Base-by-base conservation (phyloP, 2,888 invertebrate genomes). In the Tiliacea citrago region DNA sequence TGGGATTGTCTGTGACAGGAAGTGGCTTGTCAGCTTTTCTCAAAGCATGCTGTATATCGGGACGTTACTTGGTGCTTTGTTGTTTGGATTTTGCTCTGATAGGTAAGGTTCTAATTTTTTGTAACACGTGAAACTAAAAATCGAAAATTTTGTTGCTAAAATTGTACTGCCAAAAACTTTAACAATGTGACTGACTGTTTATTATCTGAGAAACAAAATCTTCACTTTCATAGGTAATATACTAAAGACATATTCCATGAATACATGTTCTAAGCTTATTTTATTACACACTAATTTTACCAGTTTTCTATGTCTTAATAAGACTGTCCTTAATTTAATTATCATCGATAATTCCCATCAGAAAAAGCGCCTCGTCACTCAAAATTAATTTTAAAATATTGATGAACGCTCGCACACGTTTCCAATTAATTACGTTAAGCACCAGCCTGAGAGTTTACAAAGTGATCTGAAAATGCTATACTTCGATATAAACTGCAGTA, bases 41-140 rank as follows among this genome's bases (percentile, higher is more conserved):
- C 91, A 95, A 77, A 93, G 94, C 77, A 91, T 93, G 84, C 72
- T 90, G 12, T 94, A 90, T 75, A 76, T 91, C 2, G 95, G 95
- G n/a, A 88, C 91, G 13, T 82, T 95, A n/a, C 49, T 93, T 24
- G 95, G 95, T 10, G 86, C 93, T 4, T 81, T 94, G 12, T 18
- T 90, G 3, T 93, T 94, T 80, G 95, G 95, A 79, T 90, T 93
- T 77, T 61, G 95, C 55, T 92, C 95, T 58, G 95, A 95, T 84
- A 93, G 79, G 95, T 95, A 86, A 86, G 89, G 3, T n/a, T 47
- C 8, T 16, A 5, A 10, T 29, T 29, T 35, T 35, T 55, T 39
- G 39, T 39, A 39, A 39, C 5, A 5, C 35, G 5, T 35, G 35
- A 39, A 0, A 2, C 39, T 39, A 39, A 6, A 39, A 39, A 39